These are phyloP conservation scores for Ceratotherium simum DNA, from an alignment of 2,113 vertebrate genomes.

Conservation along the genomic window DNA sequence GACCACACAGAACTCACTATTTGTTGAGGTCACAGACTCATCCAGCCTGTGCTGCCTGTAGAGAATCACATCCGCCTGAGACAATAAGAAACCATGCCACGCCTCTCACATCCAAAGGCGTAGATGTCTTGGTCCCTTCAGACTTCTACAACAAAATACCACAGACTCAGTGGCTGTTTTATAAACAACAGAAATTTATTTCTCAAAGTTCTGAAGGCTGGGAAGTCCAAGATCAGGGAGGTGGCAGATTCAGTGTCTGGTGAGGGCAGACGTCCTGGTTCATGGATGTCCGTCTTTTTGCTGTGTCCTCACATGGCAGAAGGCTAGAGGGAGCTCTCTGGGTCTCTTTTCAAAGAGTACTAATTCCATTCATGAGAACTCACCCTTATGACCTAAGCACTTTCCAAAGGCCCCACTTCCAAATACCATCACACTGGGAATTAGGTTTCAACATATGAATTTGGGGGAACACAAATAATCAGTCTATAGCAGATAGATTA, in stretches of 20 bases:
- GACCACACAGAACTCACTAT: not conserved
- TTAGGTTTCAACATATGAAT: not conserved
- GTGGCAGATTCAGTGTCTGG: not conserved
- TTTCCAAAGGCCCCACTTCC: not conserved
- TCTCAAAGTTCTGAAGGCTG: not conserved
- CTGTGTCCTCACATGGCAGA: not conserved
- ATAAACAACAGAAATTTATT: not conserved
- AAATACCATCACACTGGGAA: not conserved
- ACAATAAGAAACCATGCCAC: not conserved
- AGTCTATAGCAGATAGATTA: not conserved
- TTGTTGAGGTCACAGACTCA: not conserved
- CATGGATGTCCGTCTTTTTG: not conserved
- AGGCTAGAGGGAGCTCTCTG: not conserved
- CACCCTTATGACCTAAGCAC: not conserved
- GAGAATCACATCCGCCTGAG: not conserved
- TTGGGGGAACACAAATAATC: not conserved
- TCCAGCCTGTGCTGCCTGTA: not conserved
- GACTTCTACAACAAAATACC: not conserved
- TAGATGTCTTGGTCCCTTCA: not conserved
- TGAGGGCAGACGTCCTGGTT: not conserved
- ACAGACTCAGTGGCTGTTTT: not conserved
- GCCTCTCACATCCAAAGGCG: not conserved
- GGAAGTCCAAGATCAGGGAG: not conserved
- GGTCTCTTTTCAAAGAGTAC: not conserved
- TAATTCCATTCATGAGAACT: not conserved